Conservation (phyloP, 2,797 vertebrate genomes). For the Lacerta viridis region DNA sequence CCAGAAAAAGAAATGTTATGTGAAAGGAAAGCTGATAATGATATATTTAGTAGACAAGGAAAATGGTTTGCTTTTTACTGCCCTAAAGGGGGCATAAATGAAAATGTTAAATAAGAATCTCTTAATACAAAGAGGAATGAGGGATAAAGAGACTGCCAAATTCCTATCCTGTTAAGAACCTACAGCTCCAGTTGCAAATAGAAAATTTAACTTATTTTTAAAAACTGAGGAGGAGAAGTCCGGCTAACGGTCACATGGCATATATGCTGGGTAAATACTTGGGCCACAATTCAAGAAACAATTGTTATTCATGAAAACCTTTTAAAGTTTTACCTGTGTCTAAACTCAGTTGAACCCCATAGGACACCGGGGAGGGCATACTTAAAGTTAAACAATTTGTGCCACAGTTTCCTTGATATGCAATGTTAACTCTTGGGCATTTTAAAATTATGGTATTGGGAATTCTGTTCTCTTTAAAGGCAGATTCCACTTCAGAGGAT, state of each 20-base stretch:
- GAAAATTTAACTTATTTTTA: constrained; percentile 37
- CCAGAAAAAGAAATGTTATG: constrained; percentile 56
- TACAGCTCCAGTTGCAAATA: constrained; percentile 26
- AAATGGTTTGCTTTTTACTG: constrained; percentile 74
- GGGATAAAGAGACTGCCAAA: constrained; percentile 57
- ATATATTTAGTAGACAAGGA: constrained; percentile 61
- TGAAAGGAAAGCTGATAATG: constrained; percentile 71
- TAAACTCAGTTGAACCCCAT: constrained; percentile 15
- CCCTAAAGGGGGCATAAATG: constrained; percentile 71
- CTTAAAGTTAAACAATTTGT: constrained; percentile 35
- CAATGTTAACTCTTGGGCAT: constrained; percentile 57
- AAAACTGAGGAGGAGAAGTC: neutral
- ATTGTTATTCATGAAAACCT: constrained; percentile 26
- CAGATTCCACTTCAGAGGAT: constrained; percentile 50
- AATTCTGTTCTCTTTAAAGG: constrained; percentile 37
- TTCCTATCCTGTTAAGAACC: constrained; percentile 48
- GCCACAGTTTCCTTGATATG: constrained; percentile 19
- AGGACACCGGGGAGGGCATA: constrained; percentile 23
- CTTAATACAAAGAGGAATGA: constrained; percentile 60
- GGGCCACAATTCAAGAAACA: neutral
- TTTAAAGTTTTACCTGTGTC: constrained; percentile 28
- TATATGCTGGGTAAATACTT: neutral
- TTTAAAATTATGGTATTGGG: constrained; percentile 21
- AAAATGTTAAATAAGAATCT: constrained; percentile 67
- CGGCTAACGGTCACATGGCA: constrained; percentile 13